A percentile compares a stretch with the other conserved stretches of the same genome.
Evolutionary conservation across 2,888 invertebrate species (phyloP).

Genomic region (Drosophila percnosoma): DNA sequence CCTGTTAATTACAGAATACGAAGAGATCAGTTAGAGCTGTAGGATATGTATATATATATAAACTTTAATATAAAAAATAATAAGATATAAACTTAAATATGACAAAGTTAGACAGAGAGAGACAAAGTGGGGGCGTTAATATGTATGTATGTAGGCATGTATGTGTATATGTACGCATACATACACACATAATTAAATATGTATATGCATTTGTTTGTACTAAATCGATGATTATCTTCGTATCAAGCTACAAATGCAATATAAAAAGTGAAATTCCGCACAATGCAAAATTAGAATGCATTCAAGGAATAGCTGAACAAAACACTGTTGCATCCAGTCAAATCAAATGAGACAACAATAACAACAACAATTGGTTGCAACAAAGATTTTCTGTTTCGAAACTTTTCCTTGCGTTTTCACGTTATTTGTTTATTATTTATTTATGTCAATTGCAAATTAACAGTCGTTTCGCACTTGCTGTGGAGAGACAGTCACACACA

Average conservation of each 20-base stretch:
- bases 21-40: too few relatives aligned
- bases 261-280: not conserved
- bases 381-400: conserved; percentile 3
- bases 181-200: not conserved
- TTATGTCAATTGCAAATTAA: conserved; percentile 73
- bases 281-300: not conserved
- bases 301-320: not conserved
- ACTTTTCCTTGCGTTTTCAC: conserved; percentile 18
- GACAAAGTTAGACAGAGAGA: not conserved
- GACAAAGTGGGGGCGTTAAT: conserved; percentile 17
- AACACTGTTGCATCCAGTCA: not conserved
- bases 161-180: not conserved
- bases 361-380: conserved; percentile 11
- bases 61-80: not conserved
- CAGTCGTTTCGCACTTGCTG: conserved; percentile 51
- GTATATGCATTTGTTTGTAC: conserved; percentile 10
- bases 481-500: conserved; percentile 3
- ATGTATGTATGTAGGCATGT: not conserved
- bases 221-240: conserved; percentile 5
- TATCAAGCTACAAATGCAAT: conserved; percentile 4
- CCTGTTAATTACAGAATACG: not conserved
- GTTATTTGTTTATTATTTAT: conserved; percentile 64
- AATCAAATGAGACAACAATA: not conserved
- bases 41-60: not conserved
- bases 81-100: conserved; percentile 23